Evolutionary conservation across 1,140 invertebrate genomes (phyloP), one percentile per base, ranked within the genome.

Genomic region (Ceratina australensis): DNA sequence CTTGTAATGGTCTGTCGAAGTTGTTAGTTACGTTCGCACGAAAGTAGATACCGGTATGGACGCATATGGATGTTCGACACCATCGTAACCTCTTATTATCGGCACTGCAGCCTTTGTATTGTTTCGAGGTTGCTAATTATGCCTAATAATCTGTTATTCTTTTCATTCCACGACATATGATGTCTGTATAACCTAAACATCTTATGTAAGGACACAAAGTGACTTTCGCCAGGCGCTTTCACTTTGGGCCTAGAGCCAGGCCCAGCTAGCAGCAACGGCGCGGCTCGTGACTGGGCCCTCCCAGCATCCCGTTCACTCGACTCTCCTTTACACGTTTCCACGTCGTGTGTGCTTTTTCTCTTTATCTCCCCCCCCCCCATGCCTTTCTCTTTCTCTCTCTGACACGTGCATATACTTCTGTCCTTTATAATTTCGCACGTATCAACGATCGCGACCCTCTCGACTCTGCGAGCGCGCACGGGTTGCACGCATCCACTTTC

Each of bases 211-310:
- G 83, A 82, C 81, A 89, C 87, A 87, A 89, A 76, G 72, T 82
- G 89, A 91, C 90, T 92, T 92, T 91, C 90, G 89, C 91, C 86
- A 85, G 82, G 79, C 86, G 91, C 91, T 92, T 92, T 92, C 91
- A 91, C 91, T 92, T 84, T 78, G 77, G 83, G 77, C 84, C 80
- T 72, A 78, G 76, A 57, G 79, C 72, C 85, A 84, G 72, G 49
- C 84, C 72, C 52, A 76, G 81, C 75, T 79, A 80, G n/a, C 82
- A 86, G 75, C 68, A 64, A 82, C 81, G 78, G 73, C 79, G 67
- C 77, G 71, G 69, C 78, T 88, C 81, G 79, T 82, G 81, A 86
- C 80, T 80, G 57, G 78, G 76, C 72, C 65, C 84, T 78, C 77
- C 85, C 89, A 89, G 87, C 89, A 90, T 90, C 89, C 89, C 89